Evolutionary conservation across 2,888 invertebrate species (phyloP).

Genomic region (Seira musarum): DNA sequence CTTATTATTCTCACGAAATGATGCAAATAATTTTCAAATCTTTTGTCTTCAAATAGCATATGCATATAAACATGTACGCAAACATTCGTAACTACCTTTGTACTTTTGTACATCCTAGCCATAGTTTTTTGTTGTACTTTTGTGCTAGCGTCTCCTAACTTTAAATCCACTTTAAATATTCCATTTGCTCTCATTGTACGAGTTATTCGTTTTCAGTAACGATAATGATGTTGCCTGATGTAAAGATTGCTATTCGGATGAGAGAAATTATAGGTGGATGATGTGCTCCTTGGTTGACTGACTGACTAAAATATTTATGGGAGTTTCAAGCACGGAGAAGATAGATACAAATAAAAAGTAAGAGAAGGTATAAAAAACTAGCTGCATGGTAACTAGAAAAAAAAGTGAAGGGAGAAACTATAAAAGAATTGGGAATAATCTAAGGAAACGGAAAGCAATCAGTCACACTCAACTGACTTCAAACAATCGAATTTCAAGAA

Average conservation of each 20-base stretch:
- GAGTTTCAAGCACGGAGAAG: too few species aligned
- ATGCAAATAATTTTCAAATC: too few species aligned
- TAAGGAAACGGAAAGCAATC: constrained; percentile 70
- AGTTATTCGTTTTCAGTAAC: neutral
- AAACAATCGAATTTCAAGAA: constrained; percentile 69
- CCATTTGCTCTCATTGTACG: too few species aligned
- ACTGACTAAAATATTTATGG: constrained; percentile 28
- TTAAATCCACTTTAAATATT: too few species aligned
- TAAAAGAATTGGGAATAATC: constrained; percentile 68
- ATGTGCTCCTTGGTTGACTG: constrained; percentile 49
- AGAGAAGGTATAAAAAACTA: neutral
- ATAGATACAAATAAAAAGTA: constrained; percentile 24
- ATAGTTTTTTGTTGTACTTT: too few species aligned
- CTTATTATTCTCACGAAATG: too few species aligned
- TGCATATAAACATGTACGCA: too few species aligned
- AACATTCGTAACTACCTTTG: too few species aligned
- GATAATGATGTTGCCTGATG: constrained; percentile 28
- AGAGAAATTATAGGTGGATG: neutral
- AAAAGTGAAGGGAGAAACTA: constrained; percentile 46
- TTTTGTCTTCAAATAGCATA: too few species aligned
- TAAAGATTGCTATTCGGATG: constrained; percentile 31
- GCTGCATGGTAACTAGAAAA: constrained; percentile 41
- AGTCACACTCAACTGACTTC: constrained; percentile 70
- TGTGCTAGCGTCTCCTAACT: too few species aligned
- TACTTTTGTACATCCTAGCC: too few species aligned